A percentile compares a stretch with the other conserved stretches of the same genome.
Evolutionary conservation across 2,113 vertebrate species (phyloP).

Genomic region (Petroica traversi): DNA sequence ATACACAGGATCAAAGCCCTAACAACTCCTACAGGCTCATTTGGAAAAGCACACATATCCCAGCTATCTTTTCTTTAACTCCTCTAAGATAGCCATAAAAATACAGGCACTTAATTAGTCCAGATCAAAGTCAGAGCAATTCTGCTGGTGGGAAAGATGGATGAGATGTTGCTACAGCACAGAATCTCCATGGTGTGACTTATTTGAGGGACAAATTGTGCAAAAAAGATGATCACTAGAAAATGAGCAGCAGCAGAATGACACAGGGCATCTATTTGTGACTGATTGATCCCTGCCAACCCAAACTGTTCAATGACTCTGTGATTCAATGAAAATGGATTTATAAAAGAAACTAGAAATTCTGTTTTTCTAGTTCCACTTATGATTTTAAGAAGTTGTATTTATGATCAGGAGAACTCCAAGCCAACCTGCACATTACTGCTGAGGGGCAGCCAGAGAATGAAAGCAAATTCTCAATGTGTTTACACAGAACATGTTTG

Average conservation of each 20-base stretch:
- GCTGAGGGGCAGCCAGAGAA: background rate
- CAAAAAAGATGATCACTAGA: background rate
- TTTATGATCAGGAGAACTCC: background rate
- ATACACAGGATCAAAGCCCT: background rate
- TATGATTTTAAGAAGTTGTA: background rate
- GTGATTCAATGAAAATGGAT: background rate
- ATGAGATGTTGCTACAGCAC: background rate
- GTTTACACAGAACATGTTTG: background rate
- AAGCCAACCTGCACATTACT: background rate
- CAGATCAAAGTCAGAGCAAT: constrained; percentile 40
- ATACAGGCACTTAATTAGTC: constrained; percentile 28
- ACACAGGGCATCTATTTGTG: background rate
- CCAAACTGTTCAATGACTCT: background rate
- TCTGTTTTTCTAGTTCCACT: background rate
- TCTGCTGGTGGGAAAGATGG: background rate
- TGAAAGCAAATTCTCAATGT: background rate
- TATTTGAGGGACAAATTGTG: background rate
- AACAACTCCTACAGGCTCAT: background rate
- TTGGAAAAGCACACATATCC: background rate
- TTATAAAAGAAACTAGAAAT: background rate
- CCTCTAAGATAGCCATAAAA: background rate
- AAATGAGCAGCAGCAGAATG: background rate
- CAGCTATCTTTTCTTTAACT: background rate
- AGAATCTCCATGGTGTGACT: background rate
- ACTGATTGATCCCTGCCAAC: background rate